Percentiles rank a stretch among this genome's conserved stretches.
Conservation (phyloP, 2,888 invertebrate species). For the Xestia xanthographa region DNA sequence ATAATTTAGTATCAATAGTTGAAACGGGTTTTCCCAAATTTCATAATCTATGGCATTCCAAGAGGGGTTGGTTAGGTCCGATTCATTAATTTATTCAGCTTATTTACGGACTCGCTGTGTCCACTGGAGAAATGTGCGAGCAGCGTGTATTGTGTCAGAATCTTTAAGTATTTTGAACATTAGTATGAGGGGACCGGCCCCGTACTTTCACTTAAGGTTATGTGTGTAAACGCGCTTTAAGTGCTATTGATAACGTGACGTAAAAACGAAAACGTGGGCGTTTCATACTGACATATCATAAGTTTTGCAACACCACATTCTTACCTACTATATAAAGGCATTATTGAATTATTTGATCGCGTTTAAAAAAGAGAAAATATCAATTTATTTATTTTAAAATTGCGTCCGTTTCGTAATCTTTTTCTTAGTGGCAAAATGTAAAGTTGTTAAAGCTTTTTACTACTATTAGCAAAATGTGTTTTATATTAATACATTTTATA, state of each 20-base stretch:
- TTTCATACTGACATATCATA: constrained; percentile 59
- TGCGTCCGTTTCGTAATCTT: constrained; percentile 26
- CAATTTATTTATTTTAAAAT: constrained; percentile 25
- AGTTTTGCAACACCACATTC: constrained; percentile 58
- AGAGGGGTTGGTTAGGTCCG: constrained; percentile 83
- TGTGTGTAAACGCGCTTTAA: constrained; percentile 87
- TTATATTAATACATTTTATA: constrained; percentile 9
- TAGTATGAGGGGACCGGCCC: constrained; percentile 86
- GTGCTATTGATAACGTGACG: constrained; percentile 87
- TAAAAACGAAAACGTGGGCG: constrained; percentile 77
- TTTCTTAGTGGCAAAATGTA: not conserved
- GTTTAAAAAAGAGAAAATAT: constrained; percentile 50
- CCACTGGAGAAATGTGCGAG: constrained; percentile 86
- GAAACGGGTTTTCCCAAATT: constrained; percentile 44
- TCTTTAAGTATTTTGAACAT: constrained; percentile 88
- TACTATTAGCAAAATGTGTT: constrained; percentile 20
- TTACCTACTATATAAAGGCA: constrained; percentile 25
- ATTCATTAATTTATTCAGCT: constrained; percentile 87
- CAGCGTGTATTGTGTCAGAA: constrained; percentile 84
- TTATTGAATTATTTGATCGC: constrained; percentile 50
- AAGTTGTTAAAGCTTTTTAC: constrained; percentile 24
- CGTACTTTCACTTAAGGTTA: constrained; percentile 89
- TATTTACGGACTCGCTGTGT: constrained; percentile 84
- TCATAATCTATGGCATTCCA: constrained; percentile 77
- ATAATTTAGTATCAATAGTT: constrained; percentile 17